Conservation (phyloP, 1,140 invertebrate genomes). For the Pachyrhynchus sulphureomaculatus region DNA sequence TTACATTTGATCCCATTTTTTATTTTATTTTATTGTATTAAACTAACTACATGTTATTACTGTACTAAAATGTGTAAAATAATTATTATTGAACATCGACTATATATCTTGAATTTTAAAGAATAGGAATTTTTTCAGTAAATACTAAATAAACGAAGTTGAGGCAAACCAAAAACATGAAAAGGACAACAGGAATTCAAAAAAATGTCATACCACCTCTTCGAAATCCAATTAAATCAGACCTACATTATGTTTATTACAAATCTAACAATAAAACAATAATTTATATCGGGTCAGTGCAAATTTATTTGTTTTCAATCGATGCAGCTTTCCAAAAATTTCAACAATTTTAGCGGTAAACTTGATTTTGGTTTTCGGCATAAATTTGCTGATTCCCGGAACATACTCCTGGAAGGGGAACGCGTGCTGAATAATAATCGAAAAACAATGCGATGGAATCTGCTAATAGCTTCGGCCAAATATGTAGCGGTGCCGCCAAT, state of each 20-base stretch:
- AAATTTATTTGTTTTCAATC: slow-evolving; percentile 15
- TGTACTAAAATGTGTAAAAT: no score
- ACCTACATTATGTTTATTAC: slow-evolving; percentile 16
- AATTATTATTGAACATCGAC: no score
- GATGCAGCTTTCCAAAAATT: slow-evolving; percentile 8
- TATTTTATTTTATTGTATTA: no score
- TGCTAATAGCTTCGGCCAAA: slow-evolving; percentile 23
- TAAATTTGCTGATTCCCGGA: slow-evolving; percentile 18
- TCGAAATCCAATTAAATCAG: slow-evolving; percentile 4
- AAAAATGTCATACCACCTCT: no score
- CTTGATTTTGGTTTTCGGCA: slow-evolving; percentile 9
- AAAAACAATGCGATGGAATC: slow-evolving; percentile 21
- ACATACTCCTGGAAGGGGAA: slow-evolving; percentile 8
- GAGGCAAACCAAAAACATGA: no score
- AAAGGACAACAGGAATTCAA: no score
- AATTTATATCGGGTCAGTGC: background rate
- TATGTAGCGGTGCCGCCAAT: slow-evolving; percentile 16
- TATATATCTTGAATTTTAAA: no score
- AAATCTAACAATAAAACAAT: slow-evolving; percentile 11
- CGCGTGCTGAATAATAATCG: slow-evolving; percentile 23
- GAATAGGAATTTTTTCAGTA: no score
- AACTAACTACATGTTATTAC: no score
- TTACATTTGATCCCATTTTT: no score
- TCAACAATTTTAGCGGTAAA: slow-evolving; percentile 6
- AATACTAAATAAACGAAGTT: no score